Base-by-base conservation (phyloP, 2,888 invertebrate genomes). In the Odontomyia ornata region DNA sequence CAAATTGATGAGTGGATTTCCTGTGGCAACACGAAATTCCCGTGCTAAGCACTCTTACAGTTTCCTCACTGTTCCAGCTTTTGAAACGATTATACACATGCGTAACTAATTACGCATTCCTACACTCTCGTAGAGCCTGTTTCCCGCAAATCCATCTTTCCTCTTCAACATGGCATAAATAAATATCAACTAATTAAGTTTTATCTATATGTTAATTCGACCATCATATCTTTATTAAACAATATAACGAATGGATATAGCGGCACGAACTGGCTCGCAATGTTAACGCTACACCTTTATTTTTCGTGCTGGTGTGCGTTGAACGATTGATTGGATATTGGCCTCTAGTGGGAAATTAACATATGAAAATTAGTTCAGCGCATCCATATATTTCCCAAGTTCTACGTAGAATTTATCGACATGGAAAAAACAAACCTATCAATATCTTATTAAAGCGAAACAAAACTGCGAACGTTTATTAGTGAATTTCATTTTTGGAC, bases 161-260 rank as follows among this genome's bases (percentile, higher is more conserved):
- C 43, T 13, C 43, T 43, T 43, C 43, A 7, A 13, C 56, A 30
- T 46, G n/a, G n/a, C n/a, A n/a, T n/a, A n/a, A n/a, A n/a, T n/a
- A n/a, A n/a, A n/a, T n/a, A n/a, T n/a, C n/a, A n/a, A n/a, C n/a
- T 72, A 72, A 72, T 72, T 72, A 56, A 72, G 46, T 72, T 72
- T 72, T 72, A 72, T 72, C 72, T 72, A 23, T 72, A 72, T 72
- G 72, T 57, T 72, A 72, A 72, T 72, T 56, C n/a, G 30, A 13
- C 9, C 30, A 3, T 72, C 36, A 72, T 72, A 72, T 72, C 72
- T 72, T 57, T 72, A 72, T 56, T 56, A 71, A 15, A 71, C 27
- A 15, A 15, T 18, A n/a, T n/a, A n/a, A n/a, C n/a, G n/a, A n/a
- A n/a, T n/a, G n/a, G n/a, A n/a, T n/a, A n/a, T n/a, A n/a, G n/a